Evolutionary conservation across 2,113 vertebrate genomes (phyloP), one percentile per base, ranked within the genome.

Genomic region (Carassius carassius): DNA sequence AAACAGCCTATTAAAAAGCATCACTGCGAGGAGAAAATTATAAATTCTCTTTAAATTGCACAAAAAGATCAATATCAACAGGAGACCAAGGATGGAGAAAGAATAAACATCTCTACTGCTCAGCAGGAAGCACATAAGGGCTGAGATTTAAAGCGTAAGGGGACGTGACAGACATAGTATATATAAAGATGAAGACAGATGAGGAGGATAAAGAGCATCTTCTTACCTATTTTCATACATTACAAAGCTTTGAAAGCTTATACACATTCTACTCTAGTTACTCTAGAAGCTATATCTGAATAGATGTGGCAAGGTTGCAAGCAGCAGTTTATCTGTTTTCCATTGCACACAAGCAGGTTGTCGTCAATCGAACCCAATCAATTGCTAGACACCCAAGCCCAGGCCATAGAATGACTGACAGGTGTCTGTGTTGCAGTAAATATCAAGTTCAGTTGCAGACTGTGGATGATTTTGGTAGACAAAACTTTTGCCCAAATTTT

Each of bases 41-140:
- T 73, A 86, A 56, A 87, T 85, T 83, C 83, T 47, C 21, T 82
- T 80, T 85, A 78, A 83, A 6, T 86, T 12, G 32, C 10, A n/a
- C 63, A 79, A 49, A 65, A 21, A 44, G 76, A 35, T 65, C 47
- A 0, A 23, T 44, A 44, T 65, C 77, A 65, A 63, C 16, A 16
- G 41, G 35, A 83, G 29, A 85, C 19, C 81, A 84, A 17, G 19
- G 19, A 25, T 49, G 23, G 21, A 14, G 6, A 41, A 51, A 21
- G 7, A 84, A 62, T 58, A 67, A 67, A 87, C 85, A 60, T 25
- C 69, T 62, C 12, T 11, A 41, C 21, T 73, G 76, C 69, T 74
- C 32, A 32, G 32, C 25, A 11, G 13, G 25, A 78, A 73, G 76
- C 63, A 60, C 75, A 49, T 35, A 14, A 70, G n/a, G 58, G 17